Evolutionary conservation across 53 echinoderm and acorn worm genomes (phyloP).

Genomic region (Temnopleurus reevesii): DNA sequence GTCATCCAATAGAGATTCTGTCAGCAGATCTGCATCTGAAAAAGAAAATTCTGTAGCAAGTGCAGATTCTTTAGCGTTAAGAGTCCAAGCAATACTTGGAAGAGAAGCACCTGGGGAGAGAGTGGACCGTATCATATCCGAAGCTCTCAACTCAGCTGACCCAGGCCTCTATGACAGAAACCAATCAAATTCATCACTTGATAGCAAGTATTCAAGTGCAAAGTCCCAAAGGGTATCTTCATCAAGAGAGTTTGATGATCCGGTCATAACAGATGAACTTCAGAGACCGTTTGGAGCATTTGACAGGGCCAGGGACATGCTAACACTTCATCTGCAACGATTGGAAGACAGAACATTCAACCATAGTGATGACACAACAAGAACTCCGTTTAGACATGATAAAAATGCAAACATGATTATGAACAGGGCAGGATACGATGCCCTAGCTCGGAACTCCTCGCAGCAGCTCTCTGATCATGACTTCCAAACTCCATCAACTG

Average conservation of each 20-base stretch:
- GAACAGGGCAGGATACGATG: background rate
- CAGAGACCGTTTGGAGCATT: slow-evolving; percentile 74
- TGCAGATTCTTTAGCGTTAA: slow-evolving; percentile 77
- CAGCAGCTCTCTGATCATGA: slow-evolving; percentile 45
- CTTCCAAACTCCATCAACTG: slow-evolving; percentile 1
- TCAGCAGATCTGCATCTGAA: slow-evolving; percentile 27
- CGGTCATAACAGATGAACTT: background rate
- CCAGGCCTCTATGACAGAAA: background rate
- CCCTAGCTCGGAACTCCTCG: background rate
- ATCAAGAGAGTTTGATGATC: slow-evolving; percentile 2
- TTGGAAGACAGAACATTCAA: slow-evolving; percentile 86
- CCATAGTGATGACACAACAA: slow-evolving; percentile 73
- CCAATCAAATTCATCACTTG: slow-evolving; percentile 29
- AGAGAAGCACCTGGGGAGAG: slow-evolving; percentile 77
- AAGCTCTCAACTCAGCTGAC: slow-evolving; percentile 54
- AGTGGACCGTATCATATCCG: slow-evolving; percentile 73
- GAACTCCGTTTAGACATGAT: slow-evolving; percentile 42
- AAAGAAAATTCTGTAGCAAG: slow-evolving; percentile 55
- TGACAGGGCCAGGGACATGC: slow-evolving; percentile 76
- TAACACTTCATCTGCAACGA: slow-evolving; percentile 83
- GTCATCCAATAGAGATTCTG: slow-evolving; percentile 21
- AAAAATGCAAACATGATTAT: slow-evolving; percentile 43
- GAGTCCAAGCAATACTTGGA: slow-evolving; percentile 83
- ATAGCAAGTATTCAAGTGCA: background rate
- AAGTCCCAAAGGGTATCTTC: background rate